phyloP scores from a whole-genome alignment of 2,113 vertebrate genomes.

The Oryzias melastigma region DNA sequence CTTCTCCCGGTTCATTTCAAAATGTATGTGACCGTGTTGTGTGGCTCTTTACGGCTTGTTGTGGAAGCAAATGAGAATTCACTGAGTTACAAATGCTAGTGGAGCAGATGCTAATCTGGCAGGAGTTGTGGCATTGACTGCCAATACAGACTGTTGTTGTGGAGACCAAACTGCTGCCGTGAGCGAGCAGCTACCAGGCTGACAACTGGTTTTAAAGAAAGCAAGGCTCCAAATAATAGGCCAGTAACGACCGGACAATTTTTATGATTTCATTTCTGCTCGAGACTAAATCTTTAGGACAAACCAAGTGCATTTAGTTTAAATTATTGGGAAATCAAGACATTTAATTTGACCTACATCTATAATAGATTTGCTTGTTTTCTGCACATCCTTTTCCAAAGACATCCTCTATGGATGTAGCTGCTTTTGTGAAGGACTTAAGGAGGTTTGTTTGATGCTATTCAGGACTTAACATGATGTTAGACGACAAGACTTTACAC shows the following conservation, averaged over 20 bases:
- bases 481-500: constrained; percentile 49
- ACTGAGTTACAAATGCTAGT: background rate
- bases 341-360: constrained; percentile 20
- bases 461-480: constrained; percentile 58
- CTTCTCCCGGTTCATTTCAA: background rate
- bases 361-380: constrained; percentile 33
- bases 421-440: constrained; percentile 12
- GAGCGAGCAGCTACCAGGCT: background rate
- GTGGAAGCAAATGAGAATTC: background rate
- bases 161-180: background rate
- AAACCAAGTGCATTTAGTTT: background rate
- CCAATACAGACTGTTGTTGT: background rate
- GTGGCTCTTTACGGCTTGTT: background rate
- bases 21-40: background rate
- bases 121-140: background rate
- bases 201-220: constrained; percentile 3
- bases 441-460: constrained; percentile 37
- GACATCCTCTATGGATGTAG: background rate
- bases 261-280: background rate
- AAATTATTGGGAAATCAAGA: background rate
- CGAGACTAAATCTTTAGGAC: background rate
- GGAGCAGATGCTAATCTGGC: constrained; percentile 21
- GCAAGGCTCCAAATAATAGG: no score
- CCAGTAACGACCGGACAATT: no score
- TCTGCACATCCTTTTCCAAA: constrained; percentile 15